These are phyloP conservation scores for Brachionichthys hirsutus DNA, from an alignment of 2,113 vertebrate genomes.

Conservation along the genomic window DNA sequence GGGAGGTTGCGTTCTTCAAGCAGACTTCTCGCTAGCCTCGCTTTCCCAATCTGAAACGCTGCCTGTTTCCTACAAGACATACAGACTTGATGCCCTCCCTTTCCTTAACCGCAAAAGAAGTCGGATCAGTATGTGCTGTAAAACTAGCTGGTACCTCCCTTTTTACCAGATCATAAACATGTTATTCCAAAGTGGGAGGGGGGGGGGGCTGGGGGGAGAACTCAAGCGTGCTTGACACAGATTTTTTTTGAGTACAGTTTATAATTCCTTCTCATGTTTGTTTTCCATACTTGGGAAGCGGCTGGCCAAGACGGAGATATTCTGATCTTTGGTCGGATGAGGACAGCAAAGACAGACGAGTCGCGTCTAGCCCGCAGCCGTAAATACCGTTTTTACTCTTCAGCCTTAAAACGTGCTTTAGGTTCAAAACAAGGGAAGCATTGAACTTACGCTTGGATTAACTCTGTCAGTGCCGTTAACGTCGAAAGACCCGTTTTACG, in stretches of 20 bases:
- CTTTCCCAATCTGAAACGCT: conserved; percentile 5
- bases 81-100: neutral
- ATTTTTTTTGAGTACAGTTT: conserved; percentile 43
- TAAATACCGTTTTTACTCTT: conserved; percentile 52
- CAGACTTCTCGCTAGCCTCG: neutral
- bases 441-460: neutral
- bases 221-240: conserved; percentile 12
- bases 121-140: conserved; percentile 2
- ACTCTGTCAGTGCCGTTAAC: too few relatives aligned
- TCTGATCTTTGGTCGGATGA: conserved; percentile 52
- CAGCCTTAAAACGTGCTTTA: neutral
- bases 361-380: conserved; percentile 53
- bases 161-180: conserved; percentile 19
- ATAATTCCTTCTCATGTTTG: conserved; percentile 52
- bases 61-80: neutral
- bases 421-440: conserved; percentile 16
- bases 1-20: conserved; percentile 6
- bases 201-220: too few relatives aligned
- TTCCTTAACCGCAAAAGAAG: too few relatives aligned
- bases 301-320: conserved; percentile 53
- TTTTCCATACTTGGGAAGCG: conserved; percentile 54
- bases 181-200: conserved; percentile 22
- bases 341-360: conserved; percentile 52
- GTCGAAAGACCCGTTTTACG: too few relatives aligned
- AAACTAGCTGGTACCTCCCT: conserved; percentile 6